Base-by-base conservation (phyloP, 2,888 invertebrate species). In the Zhuqinia jingwanae region DNA sequence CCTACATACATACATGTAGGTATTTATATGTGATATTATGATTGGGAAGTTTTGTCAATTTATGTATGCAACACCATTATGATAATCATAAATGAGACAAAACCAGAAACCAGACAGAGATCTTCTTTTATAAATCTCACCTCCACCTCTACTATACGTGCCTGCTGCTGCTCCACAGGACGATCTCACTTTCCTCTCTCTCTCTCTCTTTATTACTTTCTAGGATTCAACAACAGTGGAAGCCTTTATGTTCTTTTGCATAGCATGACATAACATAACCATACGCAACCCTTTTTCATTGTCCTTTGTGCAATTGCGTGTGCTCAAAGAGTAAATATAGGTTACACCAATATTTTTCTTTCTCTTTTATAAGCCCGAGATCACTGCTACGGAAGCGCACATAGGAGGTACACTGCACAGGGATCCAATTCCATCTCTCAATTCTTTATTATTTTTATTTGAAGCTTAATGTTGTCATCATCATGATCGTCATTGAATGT, bases 301-400 rank as follows among this genome's bases (percentile, higher is more conserved):
- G 86, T 86, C 76, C 68, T 81, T 88, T 88, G 88, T 87, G 85
- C 53, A 87, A 89, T 89, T 89, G 90, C 89, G 90, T 90, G 90
- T 89, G 89, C 88, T 89, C 83, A 36, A 88, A 87, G 82, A 87
- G 90, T 89, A 90, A 90, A 90, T 90, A 90, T 90, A 90, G 90
- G 90, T 90, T 90, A 89, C 88, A 87, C 84, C 87, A 89, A 90
- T 90, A 87, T 85, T 85, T 85, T 75, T 76, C 80, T 80, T 85
- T 85, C 79, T 79, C 73, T 60, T 76, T 70, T 63, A 36, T 53
- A 45, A 63, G 73, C 63, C 79, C 50, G 63, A 53, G 56, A 80
- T 80, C 80, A 79, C 85, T 80, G 53, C 75, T 63, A 80, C 85
- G 85, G 85, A 85, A 80, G 85, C 75, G 56, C 79, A 63, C 36